Conservation (phyloP, 2,797 vertebrate species). For the Sebastes diploproa region DNA sequence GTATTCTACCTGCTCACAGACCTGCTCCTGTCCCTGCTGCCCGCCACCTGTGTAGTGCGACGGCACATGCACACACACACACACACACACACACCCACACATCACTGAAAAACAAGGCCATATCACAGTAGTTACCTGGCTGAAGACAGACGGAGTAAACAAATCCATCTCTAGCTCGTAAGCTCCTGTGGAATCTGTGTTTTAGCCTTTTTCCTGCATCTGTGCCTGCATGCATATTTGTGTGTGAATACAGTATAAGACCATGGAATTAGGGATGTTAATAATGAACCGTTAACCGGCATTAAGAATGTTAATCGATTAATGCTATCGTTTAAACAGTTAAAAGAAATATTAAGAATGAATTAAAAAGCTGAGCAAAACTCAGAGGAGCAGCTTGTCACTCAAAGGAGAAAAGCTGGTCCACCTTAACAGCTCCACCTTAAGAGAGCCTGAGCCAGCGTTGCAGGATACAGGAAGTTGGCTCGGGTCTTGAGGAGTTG, state of each 20-base stretch:
- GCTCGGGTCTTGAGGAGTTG: too few relatives aligned
- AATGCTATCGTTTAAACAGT: fast-evolving
- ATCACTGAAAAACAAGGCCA: slow-evolving; percentile 58
- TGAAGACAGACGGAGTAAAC: slow-evolving; percentile 41
- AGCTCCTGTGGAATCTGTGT: slow-evolving; percentile 1
- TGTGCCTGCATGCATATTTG: background rate
- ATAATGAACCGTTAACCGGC: fast-evolving
- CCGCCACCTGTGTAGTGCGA: slow-evolving; percentile 62
- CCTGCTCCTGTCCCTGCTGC: slow-evolving; percentile 63
- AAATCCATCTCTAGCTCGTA: slow-evolving; percentile 41
- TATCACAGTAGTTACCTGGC: slow-evolving; percentile 59
- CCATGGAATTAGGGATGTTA: too few relatives aligned
- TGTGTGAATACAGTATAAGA: background rate
- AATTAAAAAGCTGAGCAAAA: too few relatives aligned
- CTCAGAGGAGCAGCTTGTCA: too few relatives aligned
- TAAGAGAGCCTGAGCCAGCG: fast-evolving
- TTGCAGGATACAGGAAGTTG: too few relatives aligned
- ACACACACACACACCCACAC: slow-evolving; percentile 1
- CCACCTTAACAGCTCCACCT: too few relatives aligned
- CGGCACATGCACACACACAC: background rate
- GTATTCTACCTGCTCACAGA: slow-evolving; percentile 66
- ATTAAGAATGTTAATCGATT: too few relatives aligned
- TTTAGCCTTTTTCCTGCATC: background rate
- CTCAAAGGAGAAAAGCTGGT: too few relatives aligned
- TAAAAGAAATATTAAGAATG: too few relatives aligned